These are phyloP conservation scores for Mungos mungo DNA, from an alignment of 2,113 vertebrate species.

Conservation along the genomic window DNA sequence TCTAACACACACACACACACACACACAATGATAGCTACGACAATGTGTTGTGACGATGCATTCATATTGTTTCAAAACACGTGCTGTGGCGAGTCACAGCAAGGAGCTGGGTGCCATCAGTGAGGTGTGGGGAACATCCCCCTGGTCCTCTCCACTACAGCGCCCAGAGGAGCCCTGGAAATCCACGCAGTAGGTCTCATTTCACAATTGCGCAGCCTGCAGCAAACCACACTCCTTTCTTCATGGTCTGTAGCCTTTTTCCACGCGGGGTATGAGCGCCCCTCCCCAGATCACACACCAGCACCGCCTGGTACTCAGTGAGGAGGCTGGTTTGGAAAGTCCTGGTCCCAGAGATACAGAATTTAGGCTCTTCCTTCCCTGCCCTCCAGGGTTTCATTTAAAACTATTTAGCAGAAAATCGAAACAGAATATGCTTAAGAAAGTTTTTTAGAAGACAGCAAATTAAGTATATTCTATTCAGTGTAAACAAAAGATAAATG, in stretches of 20 bases:
- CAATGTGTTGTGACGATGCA: not conserved
- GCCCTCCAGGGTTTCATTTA: conserved; percentile 44
- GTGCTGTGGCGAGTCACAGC: not conserved
- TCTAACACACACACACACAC: conserved; percentile 12
- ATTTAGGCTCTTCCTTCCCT: conserved; percentile 32
- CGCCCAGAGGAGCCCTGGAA: not conserved
- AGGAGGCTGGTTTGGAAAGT: not conserved
- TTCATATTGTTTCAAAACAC: not conserved
- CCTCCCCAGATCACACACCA: not conserved
- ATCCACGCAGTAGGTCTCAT: not conserved
- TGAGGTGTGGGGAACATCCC: not conserved
- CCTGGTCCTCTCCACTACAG: not conserved
- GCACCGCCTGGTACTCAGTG: not conserved
- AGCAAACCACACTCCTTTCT: not conserved
- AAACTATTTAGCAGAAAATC: conserved; percentile 53
- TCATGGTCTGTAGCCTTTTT: not conserved
- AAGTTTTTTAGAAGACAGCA: not conserved
- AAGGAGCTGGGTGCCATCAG: not conserved
- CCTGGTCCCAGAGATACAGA: not conserved
- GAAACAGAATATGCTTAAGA: conserved; percentile 17
- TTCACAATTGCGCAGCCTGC: not conserved
- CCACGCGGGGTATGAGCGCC: not conserved
- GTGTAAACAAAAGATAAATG: conserved; percentile 54
- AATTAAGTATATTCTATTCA: conserved; percentile 56
- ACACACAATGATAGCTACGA: not conserved